Base-by-base conservation (phyloP, 2,888 invertebrate species). In the Mystacides longicornis region DNA sequence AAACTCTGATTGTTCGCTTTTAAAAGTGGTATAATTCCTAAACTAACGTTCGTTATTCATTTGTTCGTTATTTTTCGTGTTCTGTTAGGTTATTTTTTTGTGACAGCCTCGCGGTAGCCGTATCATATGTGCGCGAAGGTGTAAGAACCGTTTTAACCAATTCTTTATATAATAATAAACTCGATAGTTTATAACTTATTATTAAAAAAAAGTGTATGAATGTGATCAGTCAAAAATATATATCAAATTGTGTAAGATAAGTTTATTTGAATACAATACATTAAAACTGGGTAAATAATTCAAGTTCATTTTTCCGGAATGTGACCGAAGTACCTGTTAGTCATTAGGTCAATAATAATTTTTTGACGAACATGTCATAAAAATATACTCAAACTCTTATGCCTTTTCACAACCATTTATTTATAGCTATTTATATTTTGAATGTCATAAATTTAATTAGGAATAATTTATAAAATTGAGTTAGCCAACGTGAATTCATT, bases 21-120 rank as follows among this genome's bases (percentile, higher is more conserved):
- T 37, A 7, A 3, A 14, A n/a, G 7, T 37, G 37, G 16, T 37
- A 11, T 37, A 14, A 37, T 7, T 37, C 3, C 14, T 37, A 4
- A 3, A n/a, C 14, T 7, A 3, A 14, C 3, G 16, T 37, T n/a
- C 3, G 37, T 14, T 4, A 14, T 3, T 37, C 3, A 7, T 37
- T n/a, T 46, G 16, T 46, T 7, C 21, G 9, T 3, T 3, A 3
- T 9, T 19, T 5, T 19, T 9, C 7, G 5, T 54, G 37, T 47
- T 37, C 50, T 56, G 56, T 56, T 49, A 59, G 59, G 59, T 59
- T 59, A 59, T 46, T 46, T 49, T 49, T 23, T 57, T 52, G 50
- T 57, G 59, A 57, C 59, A 59, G 57, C 57, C 37, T 16, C 14
- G 37, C 37, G 37, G 51, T 55, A 53, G 52, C 46, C 45, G 55